These are phyloP conservation scores for Athrips mouffetella DNA, from an alignment of 2,888 invertebrate species.

Conservation along the genomic window DNA sequence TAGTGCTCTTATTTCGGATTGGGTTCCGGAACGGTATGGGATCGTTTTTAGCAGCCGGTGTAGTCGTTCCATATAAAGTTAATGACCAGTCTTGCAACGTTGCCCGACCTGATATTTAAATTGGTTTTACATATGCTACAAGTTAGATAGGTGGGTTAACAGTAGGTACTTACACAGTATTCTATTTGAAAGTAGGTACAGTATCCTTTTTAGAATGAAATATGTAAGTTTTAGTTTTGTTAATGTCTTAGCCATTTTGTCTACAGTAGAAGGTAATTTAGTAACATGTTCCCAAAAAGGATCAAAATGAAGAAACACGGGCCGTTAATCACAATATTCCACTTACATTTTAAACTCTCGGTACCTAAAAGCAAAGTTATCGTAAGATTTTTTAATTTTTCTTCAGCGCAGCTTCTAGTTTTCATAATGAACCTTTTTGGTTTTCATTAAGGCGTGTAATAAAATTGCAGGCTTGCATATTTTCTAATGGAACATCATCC, in stretches of 20 bases:
- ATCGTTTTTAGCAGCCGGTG: slow-evolving; percentile 80
- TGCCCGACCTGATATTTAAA: slow-evolving; percentile 82
- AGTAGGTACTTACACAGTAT: neutral
- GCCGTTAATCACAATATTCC: neutral
- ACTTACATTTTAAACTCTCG: neutral
- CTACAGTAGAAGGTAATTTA: neutral
- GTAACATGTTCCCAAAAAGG: neutral
- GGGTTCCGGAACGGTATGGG: slow-evolving; percentile 76
- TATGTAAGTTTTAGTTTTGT: no score
- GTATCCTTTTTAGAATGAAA: no score
- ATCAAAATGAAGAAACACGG: neutral
- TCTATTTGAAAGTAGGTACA: no score
- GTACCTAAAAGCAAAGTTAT: slow-evolving; percentile 5
- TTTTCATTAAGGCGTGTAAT: neutral
- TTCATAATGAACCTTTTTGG: slow-evolving; percentile 2
- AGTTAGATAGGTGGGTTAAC: neutral
- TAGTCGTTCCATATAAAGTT: slow-evolving; percentile 92
- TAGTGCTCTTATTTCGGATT: slow-evolving; percentile 56
- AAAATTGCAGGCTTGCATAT: neutral
- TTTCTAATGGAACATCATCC: neutral
- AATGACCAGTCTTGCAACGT: slow-evolving; percentile 95
- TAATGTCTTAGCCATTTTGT: no score
- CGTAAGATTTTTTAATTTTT: neutral
- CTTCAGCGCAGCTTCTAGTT: neutral
- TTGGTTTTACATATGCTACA: slow-evolving; percentile 13